A percentile compares a stretch with the other conserved stretches of the same genome.
These are phyloP conservation scores for Merodon equestris DNA, from an alignment of 2,888 invertebrate species.

Conservation along the genomic window DNA sequence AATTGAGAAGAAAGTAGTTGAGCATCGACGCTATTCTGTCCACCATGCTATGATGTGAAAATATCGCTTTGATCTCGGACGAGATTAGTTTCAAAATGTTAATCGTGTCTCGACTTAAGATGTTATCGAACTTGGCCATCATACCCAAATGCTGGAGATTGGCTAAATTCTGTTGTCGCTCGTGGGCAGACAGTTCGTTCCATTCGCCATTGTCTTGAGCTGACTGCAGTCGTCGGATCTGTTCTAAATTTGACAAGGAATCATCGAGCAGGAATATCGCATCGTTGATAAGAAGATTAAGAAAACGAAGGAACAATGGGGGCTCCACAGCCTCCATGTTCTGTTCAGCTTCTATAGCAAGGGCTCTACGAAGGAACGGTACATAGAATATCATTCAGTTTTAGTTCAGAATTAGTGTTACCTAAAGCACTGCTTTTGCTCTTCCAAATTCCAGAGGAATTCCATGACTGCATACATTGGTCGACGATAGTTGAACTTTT, in stretches of 20 bases:
- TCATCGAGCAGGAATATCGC: constrained; percentile 97
- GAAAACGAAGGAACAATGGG: constrained; percentile 95
- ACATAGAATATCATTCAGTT: no score
- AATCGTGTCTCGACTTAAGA: constrained; percentile 93
- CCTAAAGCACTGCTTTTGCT: constrained; percentile 89
- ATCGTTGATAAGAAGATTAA: constrained; percentile 98
- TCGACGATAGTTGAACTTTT: constrained; percentile 96
- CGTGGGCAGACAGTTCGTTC: constrained; percentile 84
- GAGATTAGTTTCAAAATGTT: constrained; percentile 89
- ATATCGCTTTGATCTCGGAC: constrained; percentile 87
- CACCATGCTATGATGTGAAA: constrained; percentile 94
- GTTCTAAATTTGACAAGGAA: constrained; percentile 92
- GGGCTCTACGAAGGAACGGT: constrained; percentile 80
- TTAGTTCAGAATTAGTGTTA: constrained; percentile 75
- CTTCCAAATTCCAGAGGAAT: constrained; percentile 91
- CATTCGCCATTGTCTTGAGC: constrained; percentile 87
- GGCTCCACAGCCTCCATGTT: constrained; percentile 95
- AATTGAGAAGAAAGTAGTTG: constrained; percentile 93
- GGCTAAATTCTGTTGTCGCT: constrained; percentile 86
- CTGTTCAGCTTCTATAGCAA: constrained; percentile 89
- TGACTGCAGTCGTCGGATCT: constrained; percentile 89
- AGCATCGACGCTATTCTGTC: constrained; percentile 96
- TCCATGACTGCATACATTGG: constrained; percentile 97
- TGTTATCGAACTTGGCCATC: constrained; percentile 94
- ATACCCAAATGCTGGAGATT: constrained; percentile 88